Base-by-base conservation (phyloP, 2,113 vertebrate genomes). In the Charadrius vociferus region DNA sequence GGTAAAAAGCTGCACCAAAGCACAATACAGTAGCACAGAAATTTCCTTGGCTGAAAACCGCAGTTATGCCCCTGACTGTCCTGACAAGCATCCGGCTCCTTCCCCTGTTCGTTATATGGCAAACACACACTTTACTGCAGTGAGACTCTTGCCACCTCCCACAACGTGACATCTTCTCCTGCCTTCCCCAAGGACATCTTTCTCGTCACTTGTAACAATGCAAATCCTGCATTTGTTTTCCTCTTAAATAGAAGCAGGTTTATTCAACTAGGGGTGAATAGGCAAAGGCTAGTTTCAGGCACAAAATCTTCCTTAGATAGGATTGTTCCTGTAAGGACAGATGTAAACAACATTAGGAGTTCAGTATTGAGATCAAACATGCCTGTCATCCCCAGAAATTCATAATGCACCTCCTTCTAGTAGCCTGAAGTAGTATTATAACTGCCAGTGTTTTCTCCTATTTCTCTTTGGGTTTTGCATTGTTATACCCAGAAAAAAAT, bases 131-230 rank as follows among this genome's bases (percentile, higher is more conserved):
- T 59, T 32, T 4, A n/a, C n/a, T 36, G 47, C 21, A 39, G 47
- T 6, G 10, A 80, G 62, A 49, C 29, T 79, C 39, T 20, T 52
- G 53, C 16, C 14, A 3, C 8, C 7, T 12, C 34, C 30, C 17
- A 5, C 32, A 47, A 12, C 5, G 5, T 7, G 47, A 30, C 16
- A n/a, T 20, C 62, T 68, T 52, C 0, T 1, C 45, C 75, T 86
- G 37, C 55, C 37, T 78, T 83, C 37, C 75, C 72, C 53, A 88
- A 66, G 41, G 67, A 65, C 59, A 23, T 7, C 53, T 26, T 86
- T 55, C 71, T 45, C 1, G 0, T 50, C n/a, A 61, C 30, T 62
- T 1, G 0, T 6, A 94, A 73, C 77, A 73, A 91, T 12, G 6
- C 0, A 0, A 91, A 81, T 58, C 84, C 63, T 91, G 45, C 55